These are phyloP conservation scores for Crax fasciolata DNA, from an alignment of 2,797 vertebrate species.

Conservation along the genomic window DNA sequence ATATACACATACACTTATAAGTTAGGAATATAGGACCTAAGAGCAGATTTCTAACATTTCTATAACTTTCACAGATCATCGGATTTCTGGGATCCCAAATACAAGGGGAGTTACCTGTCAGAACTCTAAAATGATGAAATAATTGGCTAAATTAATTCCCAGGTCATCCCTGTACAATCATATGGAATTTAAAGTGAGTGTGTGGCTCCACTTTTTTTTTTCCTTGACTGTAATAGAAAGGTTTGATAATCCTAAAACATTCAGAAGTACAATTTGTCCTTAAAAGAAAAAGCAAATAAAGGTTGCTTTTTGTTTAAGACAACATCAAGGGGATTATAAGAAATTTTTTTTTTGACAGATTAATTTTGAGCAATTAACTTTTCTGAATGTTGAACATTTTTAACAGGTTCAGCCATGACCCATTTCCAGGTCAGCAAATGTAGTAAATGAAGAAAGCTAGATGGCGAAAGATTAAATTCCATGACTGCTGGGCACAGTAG, in stretches of 20 bases:
- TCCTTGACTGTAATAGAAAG: not conserved
- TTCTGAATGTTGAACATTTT: not conserved
- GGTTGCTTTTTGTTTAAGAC: not conserved
- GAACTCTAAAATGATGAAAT: not conserved
- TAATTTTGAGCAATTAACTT: not conserved
- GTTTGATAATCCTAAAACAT: not conserved
- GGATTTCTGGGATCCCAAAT: not conserved
- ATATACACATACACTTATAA: not conserved
- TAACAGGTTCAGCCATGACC: not conserved
- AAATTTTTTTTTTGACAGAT: not conserved
- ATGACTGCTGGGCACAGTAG: not conserved
- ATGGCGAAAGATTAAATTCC: not conserved
- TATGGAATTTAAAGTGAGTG: not conserved
- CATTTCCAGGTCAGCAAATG: not conserved
- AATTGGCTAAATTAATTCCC: not conserved
- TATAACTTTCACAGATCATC: not conserved
- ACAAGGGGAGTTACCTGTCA: not conserved
- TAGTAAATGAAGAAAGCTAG: not conserved
- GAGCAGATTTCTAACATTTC: not conserved
- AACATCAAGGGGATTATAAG: not conserved
- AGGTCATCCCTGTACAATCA: not conserved
- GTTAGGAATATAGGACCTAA: not conserved
- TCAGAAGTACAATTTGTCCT: not conserved
- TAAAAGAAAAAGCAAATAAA: not conserved
- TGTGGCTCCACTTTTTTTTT: not conserved